phyloP scores from a whole-genome alignment of 1,140 invertebrate species.

The Drosophila burlai region DNA sequence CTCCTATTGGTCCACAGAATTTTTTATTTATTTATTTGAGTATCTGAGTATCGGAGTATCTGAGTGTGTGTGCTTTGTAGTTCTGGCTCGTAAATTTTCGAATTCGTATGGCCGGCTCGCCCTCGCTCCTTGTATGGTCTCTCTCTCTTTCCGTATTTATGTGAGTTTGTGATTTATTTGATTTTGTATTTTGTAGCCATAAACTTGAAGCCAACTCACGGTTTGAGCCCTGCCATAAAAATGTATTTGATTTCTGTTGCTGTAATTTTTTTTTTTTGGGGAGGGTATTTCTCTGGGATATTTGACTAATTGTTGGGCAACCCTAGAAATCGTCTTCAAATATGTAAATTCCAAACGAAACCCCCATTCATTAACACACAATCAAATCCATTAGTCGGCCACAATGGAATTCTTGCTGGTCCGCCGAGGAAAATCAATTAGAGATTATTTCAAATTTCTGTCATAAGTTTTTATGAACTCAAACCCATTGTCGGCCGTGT shows the following conservation, averaged over 20 bases:
- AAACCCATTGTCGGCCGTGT: slow-evolving; percentile 54
- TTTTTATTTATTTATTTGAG: slow-evolving; percentile 53
- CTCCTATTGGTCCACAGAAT: slow-evolving; percentile 69
- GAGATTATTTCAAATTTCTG: slow-evolving; percentile 70
- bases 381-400: slow-evolving; percentile 74
- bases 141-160: slow-evolving; percentile 58
- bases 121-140: slow-evolving; percentile 47
- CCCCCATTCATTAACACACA: slow-evolving; percentile 80
- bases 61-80: slow-evolving; percentile 48
- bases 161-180: slow-evolving; percentile 81
- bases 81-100: slow-evolving; percentile 77
- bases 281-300: slow-evolving; percentile 42
- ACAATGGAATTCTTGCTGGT: slow-evolving; percentile 57
- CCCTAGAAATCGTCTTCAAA: slow-evolving; percentile 28
- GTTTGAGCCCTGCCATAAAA: slow-evolving; percentile 59
- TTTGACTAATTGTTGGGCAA: slow-evolving; percentile 61
- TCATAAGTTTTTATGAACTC: slow-evolving; percentile 74
- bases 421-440: slow-evolving; percentile 71
- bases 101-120: slow-evolving; percentile 58
- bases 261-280: slow-evolving; percentile 19
- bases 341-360: slow-evolving; percentile 38
- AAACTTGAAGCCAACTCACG: slow-evolving; percentile 49
- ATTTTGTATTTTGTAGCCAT: slow-evolving; percentile 68
- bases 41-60: slow-evolving; percentile 1
- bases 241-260: slow-evolving; percentile 33